Evolutionary conservation across 92 coral and sea anemone species (phyloP).

Genomic region (Epizoanthus scotinus): DNA sequence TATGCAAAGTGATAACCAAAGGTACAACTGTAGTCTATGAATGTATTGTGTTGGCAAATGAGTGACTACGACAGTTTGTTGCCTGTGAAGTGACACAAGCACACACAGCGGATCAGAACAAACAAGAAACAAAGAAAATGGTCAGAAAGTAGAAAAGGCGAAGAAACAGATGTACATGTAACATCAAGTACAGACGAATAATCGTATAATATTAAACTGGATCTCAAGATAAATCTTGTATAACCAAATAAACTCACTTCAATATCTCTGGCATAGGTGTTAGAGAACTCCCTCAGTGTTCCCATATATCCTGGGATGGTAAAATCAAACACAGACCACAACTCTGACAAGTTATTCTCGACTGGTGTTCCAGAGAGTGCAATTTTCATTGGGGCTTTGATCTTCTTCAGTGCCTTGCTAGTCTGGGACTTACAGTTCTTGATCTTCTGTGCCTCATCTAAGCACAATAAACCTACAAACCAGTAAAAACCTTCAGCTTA

Average conservation of each 20-base stretch:
- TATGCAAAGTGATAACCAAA: no score
- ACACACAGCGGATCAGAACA: no score
- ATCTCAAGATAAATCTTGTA: no score
- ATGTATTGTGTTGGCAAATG: no score
- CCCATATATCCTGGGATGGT: slow-evolving; percentile 50
- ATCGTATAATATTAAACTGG: no score
- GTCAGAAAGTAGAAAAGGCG: no score
- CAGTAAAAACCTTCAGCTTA: background rate
- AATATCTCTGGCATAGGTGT: slow-evolving; percentile 40
- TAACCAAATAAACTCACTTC: slow-evolving; percentile 27
- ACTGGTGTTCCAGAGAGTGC: slow-evolving; percentile 57
- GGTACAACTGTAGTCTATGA: no score
- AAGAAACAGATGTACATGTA: no score
- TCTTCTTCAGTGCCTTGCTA: slow-evolving; percentile 48
- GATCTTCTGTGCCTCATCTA: slow-evolving; percentile 51
- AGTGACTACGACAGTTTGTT: no score
- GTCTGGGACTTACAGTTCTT: slow-evolving; percentile 51
- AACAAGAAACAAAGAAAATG: no score
- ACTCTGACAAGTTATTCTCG: slow-evolving; percentile 45
- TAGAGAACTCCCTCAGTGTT: slow-evolving; percentile 46
- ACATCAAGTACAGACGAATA: no score
- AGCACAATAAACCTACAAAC: slow-evolving; percentile 41
- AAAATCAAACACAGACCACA: slow-evolving; percentile 57
- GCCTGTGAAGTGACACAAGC: no score
- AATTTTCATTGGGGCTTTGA: slow-evolving; percentile 45